Base-by-base conservation (phyloP, 1,140 invertebrate species). In the Leptinotarsa lineolata region DNA sequence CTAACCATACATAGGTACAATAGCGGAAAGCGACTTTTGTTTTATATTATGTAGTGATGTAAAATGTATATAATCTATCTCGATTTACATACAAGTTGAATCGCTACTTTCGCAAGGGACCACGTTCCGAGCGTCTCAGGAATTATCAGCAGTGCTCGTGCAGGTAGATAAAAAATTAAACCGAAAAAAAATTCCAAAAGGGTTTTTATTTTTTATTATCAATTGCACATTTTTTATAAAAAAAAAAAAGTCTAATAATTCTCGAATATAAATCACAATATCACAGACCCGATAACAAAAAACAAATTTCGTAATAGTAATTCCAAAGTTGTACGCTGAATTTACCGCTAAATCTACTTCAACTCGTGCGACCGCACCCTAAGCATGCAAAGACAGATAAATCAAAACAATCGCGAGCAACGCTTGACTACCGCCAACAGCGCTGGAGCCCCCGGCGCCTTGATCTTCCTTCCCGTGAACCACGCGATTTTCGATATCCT, bases 401-500 rank as follows among this genome's bases (percentile, higher is more conserved):
- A 61, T 21, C 22, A 21, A 61, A 20, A 0, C 30, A 39, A 39
- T 39, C 30, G 61, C 13, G 3, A 21, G 11, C 61, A 16, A 13
- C 0, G 15, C 16, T 3, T 39, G 45, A 44, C 16, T 20, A 48
- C 8, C 39, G 20, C 20, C 20, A 24, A 18, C 30, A n/a, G 12
- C 30, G 12, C n/a, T 12, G 8, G 45, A 68, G 59, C 68, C 15
- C 44, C n/a, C 21, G 13, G 22, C 69, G 5, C 24, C 15, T 30
- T 61, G 18, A 2, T 30, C 30, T 39, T 71, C 59, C 45, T 68
- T 76, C 11, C 68, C 78, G 72, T 83, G 69, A 18, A 71, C 72
- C 44, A 82, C 79, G 61, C 79, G 73, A 74, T 86, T 84, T 66
- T 87, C 74, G 77, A 88, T 86, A 78, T 90, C 89, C 79, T 90